These are phyloP conservation scores for Miltochrista miniata DNA, from an alignment of 2,888 invertebrate genomes.

Conservation along the genomic window DNA sequence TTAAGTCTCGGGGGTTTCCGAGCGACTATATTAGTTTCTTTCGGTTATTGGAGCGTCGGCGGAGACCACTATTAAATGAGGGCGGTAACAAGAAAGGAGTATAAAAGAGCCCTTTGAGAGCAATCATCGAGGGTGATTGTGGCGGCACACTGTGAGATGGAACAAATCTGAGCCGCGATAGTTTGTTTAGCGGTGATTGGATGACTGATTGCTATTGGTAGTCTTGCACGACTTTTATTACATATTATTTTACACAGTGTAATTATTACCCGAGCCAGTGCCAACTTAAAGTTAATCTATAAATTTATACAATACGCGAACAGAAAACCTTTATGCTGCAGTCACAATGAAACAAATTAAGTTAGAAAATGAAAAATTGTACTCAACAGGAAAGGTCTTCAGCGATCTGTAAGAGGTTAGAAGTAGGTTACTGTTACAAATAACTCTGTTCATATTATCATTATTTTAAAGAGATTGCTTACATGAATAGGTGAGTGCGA, in stretches of 20 bases:
- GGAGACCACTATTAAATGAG: conserved; percentile 58
- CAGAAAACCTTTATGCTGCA: no score
- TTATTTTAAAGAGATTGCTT: no score
- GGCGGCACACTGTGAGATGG: conserved; percentile 51
- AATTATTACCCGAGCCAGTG: background rate
- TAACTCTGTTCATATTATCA: no score
- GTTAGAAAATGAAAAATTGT: no score
- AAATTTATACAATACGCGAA: background rate
- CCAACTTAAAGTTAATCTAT: background rate
- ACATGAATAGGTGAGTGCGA: no score
- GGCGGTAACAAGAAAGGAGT: conserved; percentile 70
- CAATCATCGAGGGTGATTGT: conserved; percentile 67
- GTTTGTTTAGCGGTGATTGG: conserved; percentile 49
- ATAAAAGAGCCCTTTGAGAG: conserved; percentile 53
- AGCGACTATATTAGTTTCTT: conserved; percentile 64
- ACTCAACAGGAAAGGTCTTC: no score
- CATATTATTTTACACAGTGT: background rate
- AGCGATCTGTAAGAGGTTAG: no score
- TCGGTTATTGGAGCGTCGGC: conserved; percentile 35
- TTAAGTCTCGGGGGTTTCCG: conserved; percentile 56
- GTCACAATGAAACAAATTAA: no score
- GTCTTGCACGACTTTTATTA: conserved; percentile 7
- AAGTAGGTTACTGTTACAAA: no score
- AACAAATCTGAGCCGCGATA: conserved; percentile 42
- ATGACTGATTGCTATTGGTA: conserved; percentile 28